Evolutionary conservation across 2,797 vertebrate species (phyloP), one percentile per base, ranked within the genome.

Genomic region (Chaunax sp.): DNA sequence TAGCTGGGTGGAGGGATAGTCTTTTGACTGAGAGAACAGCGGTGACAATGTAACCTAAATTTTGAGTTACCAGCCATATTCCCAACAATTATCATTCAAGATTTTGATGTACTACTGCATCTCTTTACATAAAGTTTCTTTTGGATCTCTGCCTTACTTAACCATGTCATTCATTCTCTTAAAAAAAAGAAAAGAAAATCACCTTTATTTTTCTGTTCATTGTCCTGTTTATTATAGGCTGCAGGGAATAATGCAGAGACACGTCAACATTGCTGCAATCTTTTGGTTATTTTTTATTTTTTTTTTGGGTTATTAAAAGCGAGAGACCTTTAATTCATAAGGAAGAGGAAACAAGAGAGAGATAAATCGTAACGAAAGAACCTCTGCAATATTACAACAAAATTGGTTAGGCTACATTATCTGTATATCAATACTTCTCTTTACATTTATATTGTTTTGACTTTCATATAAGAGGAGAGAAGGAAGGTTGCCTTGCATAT

Each of bases 401-500:
- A 68, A 61, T 14, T 58, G 57, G 30, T 7, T 40, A 4, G 8
- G 68, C 45, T 33, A 68, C 19, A 46, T 68, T 56, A 62, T 72
- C 51, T 54, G 45, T 76, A 77, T 70, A 61, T 78, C 43, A 68
- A 56, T 44, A 20, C 3, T 50, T 72, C 54, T 56, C 57, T 71
- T 13, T 65, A 28, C 64, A 71, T 80, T 80, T 65, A 75, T 72
- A 65, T 59, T 78, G 47, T 85, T 81, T 70, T 51, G 23, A 63
- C 46, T 75, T 62, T 64, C 30, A 74, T 54, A 44, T 68, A 68
- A 64, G 51, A 74, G 60, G 37, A 38, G 12, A 62, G 44, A 57
- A 30, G 70, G 45, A 64, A 60, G 13, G 23, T 61, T 47, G 19
- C 43, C 40, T 30, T 65, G 50, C 22, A 2, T 70, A 6, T 58